Conservation (phyloP, 1,140 invertebrate genomes). For the Dinothrombium tinctorium region DNA sequence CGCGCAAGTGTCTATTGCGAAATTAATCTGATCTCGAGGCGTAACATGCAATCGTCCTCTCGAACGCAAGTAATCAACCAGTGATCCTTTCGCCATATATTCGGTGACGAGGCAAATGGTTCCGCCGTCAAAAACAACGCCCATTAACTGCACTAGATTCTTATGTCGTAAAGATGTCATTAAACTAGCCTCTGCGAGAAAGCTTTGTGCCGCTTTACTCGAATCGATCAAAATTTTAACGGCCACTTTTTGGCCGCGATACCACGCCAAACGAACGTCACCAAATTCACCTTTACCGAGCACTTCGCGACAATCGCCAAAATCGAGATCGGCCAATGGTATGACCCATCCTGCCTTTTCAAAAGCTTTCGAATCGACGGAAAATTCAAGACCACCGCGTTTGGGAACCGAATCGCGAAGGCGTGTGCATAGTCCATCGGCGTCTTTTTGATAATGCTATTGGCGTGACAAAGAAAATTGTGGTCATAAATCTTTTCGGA, state of each 20-base stretch:
- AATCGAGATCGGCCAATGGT: slow-evolving; percentile 40
- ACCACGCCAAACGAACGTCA: slow-evolving; percentile 62
- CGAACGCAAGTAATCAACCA: slow-evolving; percentile 89
- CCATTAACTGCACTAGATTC: slow-evolving; percentile 69
- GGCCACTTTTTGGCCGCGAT: slow-evolving; percentile 63
- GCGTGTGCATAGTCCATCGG: slow-evolving; percentile 88
- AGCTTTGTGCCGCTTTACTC: slow-evolving; percentile 61
- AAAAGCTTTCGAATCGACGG: too few species aligned
- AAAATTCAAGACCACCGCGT: slow-evolving; percentile 37
- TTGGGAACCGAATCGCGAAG: slow-evolving; percentile 63
- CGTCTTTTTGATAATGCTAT: slow-evolving; percentile 93
- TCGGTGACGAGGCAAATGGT: slow-evolving; percentile 58
- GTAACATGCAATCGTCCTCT: slow-evolving; percentile 85
- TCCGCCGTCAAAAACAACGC: slow-evolving; percentile 16
- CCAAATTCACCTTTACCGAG: slow-evolving; percentile 96
- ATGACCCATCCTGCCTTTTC: slow-evolving; percentile 71
- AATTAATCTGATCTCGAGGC: slow-evolving; percentile 88
- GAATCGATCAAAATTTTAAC: slow-evolving; percentile 93
- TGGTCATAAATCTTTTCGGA: too few species aligned
- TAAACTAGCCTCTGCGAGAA: slow-evolving; percentile 74
- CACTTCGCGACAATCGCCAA: slow-evolving; percentile 41
- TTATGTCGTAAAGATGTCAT: slow-evolving; percentile 90
- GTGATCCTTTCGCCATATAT: slow-evolving; percentile 94
- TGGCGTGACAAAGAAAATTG: too few species aligned
- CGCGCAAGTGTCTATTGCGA: slow-evolving; percentile 79